Percentiles rank a stretch among this genome's conserved stretches.
These are phyloP conservation scores for Yponomeuta malinellus DNA, from an alignment of 2,888 invertebrate genomes.

Conservation along the genomic window DNA sequence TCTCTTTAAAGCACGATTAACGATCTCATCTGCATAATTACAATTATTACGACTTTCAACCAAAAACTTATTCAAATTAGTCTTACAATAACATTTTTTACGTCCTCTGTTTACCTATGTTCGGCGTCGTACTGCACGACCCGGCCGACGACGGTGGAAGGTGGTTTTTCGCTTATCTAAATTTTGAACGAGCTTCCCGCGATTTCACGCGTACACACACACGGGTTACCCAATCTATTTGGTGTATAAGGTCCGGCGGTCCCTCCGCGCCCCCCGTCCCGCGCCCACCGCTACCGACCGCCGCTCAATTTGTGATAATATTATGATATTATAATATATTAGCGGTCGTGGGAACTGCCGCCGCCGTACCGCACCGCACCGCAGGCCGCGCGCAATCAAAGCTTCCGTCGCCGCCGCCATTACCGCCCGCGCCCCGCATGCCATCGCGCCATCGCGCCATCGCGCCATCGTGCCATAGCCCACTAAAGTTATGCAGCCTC, in stretches of 20 bases:
- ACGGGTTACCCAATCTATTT: constrained; percentile 8
- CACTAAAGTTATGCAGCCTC: too few relatives aligned
- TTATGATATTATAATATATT: not conserved
- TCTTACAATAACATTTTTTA: too few relatives aligned
- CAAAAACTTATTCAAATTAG: too few relatives aligned
- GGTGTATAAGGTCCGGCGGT: too few relatives aligned
- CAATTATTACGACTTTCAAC: too few relatives aligned
- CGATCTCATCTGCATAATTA: too few relatives aligned
- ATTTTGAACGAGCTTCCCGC: constrained; percentile 49
- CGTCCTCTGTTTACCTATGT: too few relatives aligned
- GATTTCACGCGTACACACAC: constrained; percentile 13
- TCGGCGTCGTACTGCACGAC: too few relatives aligned
- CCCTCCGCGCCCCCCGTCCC: too few relatives aligned
- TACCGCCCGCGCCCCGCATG: not conserved
- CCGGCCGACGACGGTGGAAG: not conserved
- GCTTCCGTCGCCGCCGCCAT: not conserved
- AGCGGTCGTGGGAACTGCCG: not conserved
- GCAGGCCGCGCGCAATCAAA: not conserved
- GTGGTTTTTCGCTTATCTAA: constrained; percentile 64
- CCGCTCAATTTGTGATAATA: not conserved
- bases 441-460: not conserved
- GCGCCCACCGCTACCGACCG: constrained; percentile 13
- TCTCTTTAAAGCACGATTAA: too few relatives aligned
- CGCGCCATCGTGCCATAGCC: not conserved
- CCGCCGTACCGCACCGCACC: not conserved